Evolutionary conservation across 2,113 vertebrate genomes (phyloP), one percentile per base, ranked within the genome.

Genomic region (Porphyrio hochstetteri): DNA sequence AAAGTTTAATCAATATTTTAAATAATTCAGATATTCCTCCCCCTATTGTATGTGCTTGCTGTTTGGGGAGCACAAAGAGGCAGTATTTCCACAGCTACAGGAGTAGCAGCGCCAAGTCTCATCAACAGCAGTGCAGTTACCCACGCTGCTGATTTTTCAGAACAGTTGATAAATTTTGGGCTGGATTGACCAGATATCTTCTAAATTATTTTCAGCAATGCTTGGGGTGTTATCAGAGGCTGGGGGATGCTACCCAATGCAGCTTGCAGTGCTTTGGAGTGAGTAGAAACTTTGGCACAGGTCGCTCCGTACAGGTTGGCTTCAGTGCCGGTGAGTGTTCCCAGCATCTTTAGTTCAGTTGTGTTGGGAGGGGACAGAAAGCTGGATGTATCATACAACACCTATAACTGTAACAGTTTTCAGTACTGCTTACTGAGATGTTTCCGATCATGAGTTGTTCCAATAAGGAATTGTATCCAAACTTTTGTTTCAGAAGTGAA

Each of bases 201-300:
- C 46, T 50, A 74, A 44, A 50, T 50, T 52, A 83, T 74, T 78
- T 82, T 78, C 40, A 67, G 82, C 20, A 65, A 31, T 15, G 18
- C 16, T 10, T 46, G 55, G 48, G 16, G 33, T 40, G 17, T 52
- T 82, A 40, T 36, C 25, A 25, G 16, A 60, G 38, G n/a, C 44
- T 48, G 29, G 4, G 10, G 33, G 14, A 18, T n/a, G 55, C 20
- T 79, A 31, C 13, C 24, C 56, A n/a, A 31, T 0, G 48, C 72
- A 91, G 60, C 42, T 74, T 1, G 0, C 13, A 33, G 67, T 18
- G 48, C 13, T 91, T 40, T 35, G 42, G 46, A 68, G 65, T 42
- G 11, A 79, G 17, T 17, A 79, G 48, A 46, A 68, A 9, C 5
- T 12, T 0, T 0, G n/a, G 9, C n/a, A 36, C 0, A 0, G 46